Base-by-base conservation (phyloP, 2,888 invertebrate species). In the Spisula solida region DNA sequence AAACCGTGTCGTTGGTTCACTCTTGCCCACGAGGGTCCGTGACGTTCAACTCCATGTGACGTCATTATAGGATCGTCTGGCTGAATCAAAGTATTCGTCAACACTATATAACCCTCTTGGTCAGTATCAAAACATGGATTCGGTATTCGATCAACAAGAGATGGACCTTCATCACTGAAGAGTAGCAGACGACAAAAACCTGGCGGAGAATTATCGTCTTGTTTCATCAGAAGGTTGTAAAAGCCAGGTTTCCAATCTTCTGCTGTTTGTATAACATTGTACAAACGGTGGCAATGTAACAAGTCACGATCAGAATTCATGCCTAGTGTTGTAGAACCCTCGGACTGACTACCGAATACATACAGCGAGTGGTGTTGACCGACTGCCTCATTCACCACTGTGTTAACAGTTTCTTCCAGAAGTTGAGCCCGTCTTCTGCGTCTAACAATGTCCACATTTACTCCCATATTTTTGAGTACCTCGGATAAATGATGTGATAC, bases 211-310 rank as follows among this genome's bases (percentile, higher is more conserved):
- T 14, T 14, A 8, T 70, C 84, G 66, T 87, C 87, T 51, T 82
- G 87, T 18, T 80, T 66, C 81, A 88, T 81, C n/a, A 87, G 34
- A 5, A 60, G 25, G 34, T 87, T 87, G n/a, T 10, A 8, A 25
- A 60, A 55, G 0, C 83, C 87, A 34, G 56, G 60, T n/a, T 55
- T 48, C 87, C 87, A 88, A 29, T 88, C 84, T 20, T 48, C n/a
- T 29, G n/a, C 25, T 25, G 79, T 25, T 78, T 83, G 81, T 29
- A 81, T 84, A 34, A 84, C 70, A 31, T 88, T 80, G 31, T 60
- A 29, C 1, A 34, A 6, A n/a, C 81, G 10, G 10, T 20, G 0
- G 51, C 25, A 47, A 1, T 18, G 14, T 8, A 88, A 81, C 6
- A 10, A 31, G 66, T 88, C 87, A 20, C 51, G 12, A 48, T 88